Evolutionary conservation across 2,113 vertebrate species (phyloP).

Genomic region (Hemicordylus capensis): DNA sequence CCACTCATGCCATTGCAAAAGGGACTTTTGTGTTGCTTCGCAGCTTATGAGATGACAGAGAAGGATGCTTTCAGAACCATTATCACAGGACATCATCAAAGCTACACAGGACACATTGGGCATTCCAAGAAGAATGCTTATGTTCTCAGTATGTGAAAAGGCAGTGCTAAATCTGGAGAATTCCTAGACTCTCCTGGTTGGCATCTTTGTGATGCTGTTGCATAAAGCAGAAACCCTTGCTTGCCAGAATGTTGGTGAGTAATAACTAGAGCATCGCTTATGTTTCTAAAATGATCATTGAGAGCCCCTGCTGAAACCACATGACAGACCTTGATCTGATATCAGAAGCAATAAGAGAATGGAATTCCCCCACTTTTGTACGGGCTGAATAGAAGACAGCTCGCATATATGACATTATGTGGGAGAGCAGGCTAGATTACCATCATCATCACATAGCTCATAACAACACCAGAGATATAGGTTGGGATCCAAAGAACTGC

Average conservation of each 20-base stretch:
- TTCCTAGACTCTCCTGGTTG: neutral
- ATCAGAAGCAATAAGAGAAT: neutral
- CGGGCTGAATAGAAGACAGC: neutral
- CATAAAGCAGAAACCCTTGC: neutral
- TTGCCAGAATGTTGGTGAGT: neutral
- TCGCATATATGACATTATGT: neutral
- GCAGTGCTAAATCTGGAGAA: neutral
- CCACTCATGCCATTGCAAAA: neutral
- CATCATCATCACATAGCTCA: neutral
- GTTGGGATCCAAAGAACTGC: neutral
- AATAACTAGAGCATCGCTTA: constrained; percentile 1
- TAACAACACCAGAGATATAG: neutral
- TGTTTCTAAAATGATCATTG: constrained; percentile 4
- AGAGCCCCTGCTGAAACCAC: neutral
- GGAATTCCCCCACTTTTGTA: neutral
- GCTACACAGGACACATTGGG: neutral
- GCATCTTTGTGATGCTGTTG: neutral
- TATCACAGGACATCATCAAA: neutral
- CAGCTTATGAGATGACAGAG: neutral
- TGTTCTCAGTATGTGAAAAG: neutral
- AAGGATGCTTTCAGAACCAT: neutral
- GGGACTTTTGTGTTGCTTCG: neutral
- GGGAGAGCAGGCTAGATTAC: neutral
- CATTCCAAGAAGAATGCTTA: neutral
- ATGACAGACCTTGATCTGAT: neutral